phyloP scores from a whole-genome alignment of 2,888 invertebrate species.

The Meta bourneti region DNA sequence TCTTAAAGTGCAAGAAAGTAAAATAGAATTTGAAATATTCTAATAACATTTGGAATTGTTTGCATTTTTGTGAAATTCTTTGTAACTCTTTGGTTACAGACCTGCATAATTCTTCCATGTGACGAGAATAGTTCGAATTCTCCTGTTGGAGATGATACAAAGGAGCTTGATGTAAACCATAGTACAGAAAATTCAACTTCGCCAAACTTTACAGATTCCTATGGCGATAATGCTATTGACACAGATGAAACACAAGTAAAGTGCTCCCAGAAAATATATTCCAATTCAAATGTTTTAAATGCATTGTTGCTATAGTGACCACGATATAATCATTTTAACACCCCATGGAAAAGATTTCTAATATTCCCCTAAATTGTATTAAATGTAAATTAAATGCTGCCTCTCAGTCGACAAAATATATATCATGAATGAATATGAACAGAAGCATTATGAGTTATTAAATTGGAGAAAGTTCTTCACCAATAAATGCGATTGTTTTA shows the following conservation, averaged over 20 bases:
- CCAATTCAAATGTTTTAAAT: background rate
- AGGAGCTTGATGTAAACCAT: constrained; percentile 13
- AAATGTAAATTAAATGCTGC: too few relatives aligned
- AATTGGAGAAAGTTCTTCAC: too few relatives aligned
- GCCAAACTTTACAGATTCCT: constrained; percentile 41
- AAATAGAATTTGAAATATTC: too few relatives aligned
- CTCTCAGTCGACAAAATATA: too few relatives aligned
- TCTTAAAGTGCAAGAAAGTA: too few relatives aligned
- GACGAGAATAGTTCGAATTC: constrained; percentile 38
- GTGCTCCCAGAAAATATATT: background rate
- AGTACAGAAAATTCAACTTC: constrained; percentile 7
- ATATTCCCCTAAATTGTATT: too few relatives aligned
- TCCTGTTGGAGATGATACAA: background rate
- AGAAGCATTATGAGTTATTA: too few relatives aligned
- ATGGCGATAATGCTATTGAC: constrained; percentile 64
- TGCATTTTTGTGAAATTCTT: background rate
- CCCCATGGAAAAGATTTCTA: too few relatives aligned
- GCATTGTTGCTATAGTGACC: background rate
- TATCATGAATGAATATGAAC: too few relatives aligned
- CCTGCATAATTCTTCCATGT: constrained; percentile 52
- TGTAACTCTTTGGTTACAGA: constrained; percentile 34
- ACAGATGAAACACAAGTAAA: constrained; percentile 66
- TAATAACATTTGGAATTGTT: too few relatives aligned
- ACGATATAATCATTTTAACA: background rate
- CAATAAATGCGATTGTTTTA: too few relatives aligned